Percentiles rank a stretch among this genome's conserved stretches.
phyloP scores from a whole-genome alignment of 2,888 invertebrate genomes.

The Tetheella fluctuosa region DNA sequence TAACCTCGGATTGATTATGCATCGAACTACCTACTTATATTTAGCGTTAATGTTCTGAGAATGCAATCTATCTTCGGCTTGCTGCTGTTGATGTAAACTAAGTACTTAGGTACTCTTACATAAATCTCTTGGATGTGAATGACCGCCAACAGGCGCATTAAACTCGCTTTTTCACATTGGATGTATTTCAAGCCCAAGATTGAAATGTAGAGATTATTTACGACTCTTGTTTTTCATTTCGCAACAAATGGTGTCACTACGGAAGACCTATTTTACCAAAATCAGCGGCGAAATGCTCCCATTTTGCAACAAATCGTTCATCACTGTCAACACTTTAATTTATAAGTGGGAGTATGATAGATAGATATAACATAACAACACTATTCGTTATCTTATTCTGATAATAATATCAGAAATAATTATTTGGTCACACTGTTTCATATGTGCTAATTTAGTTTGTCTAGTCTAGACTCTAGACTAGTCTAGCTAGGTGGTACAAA shows the following conservation, averaged over 20 bases:
- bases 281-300: background rate
- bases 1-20: background rate
- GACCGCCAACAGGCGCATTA: slow-evolving; percentile 40
- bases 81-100: slow-evolving; percentile 16
- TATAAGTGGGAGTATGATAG: background rate
- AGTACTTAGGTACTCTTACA: slow-evolving; percentile 29
- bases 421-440: background rate
- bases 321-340: background rate
- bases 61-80: background rate
- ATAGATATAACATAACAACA: background rate
- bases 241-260: background rate
- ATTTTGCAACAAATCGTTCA: background rate
- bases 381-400: background rate
- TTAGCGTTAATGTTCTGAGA: background rate
- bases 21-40: background rate
- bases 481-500: too few species aligned
- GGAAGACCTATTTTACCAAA: background rate
- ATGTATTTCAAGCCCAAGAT: slow-evolving; percentile 43
- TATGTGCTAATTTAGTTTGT: too few species aligned
- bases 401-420: background rate
- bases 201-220: background rate
- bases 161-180: slow-evolving; percentile 36
- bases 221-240: background rate
- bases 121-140: slow-evolving; percentile 56
- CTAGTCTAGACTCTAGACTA: too few species aligned